A percentile compares a stretch with the other conserved stretches of the same genome.
These are phyloP conservation scores for Thaumatotibia leucotreta DNA, from an alignment of 1,140 invertebrate genomes.

Conservation along the genomic window DNA sequence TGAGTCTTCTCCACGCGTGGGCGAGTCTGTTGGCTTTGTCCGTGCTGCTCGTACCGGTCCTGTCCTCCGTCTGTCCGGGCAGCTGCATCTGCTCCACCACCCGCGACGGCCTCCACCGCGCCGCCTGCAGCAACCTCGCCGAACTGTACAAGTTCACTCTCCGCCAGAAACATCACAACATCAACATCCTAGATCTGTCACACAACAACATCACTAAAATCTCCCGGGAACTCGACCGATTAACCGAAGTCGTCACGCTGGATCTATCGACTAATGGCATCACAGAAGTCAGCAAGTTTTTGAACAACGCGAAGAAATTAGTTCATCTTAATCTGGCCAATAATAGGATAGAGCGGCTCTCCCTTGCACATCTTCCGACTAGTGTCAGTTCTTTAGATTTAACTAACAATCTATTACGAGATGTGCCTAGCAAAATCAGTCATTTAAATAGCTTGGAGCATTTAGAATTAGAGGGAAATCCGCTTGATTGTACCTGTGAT, in stretches of 20 bases:
- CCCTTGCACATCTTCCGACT: slow-evolving; percentile 74
- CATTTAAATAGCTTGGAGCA: slow-evolving; percentile 74
- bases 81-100: slow-evolving; percentile 63
- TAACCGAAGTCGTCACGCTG: slow-evolving; percentile 76
- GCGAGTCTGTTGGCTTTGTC: slow-evolving; percentile 46
- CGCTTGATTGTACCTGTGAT: slow-evolving; percentile 78
- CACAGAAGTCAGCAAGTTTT: slow-evolving; percentile 75
- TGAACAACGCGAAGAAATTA: slow-evolving; percentile 75
- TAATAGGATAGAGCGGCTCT: slow-evolving; percentile 76
- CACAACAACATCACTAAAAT: slow-evolving; percentile 77
- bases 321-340: slow-evolving; percentile 78
- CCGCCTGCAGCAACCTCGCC: slow-evolving; percentile 59
- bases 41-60: slow-evolving; percentile 42
- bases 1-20: slow-evolving; percentile 46
- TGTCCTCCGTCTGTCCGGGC: slow-evolving; percentile 57
- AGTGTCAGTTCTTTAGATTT: slow-evolving; percentile 79
- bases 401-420: slow-evolving; percentile 77
- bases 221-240: slow-evolving; percentile 72
- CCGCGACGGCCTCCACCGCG: slow-evolving; percentile 60
- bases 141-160: slow-evolving; percentile 69
- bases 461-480: slow-evolving; percentile 78
- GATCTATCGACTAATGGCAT: slow-evolving; percentile 79
- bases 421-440: slow-evolving; percentile 76
- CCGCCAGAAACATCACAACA: slow-evolving; percentile 71
- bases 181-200: slow-evolving; percentile 78